phyloP scores from a whole-genome alignment of 2,113 vertebrate species.

The Pogonocichla stellata region DNA sequence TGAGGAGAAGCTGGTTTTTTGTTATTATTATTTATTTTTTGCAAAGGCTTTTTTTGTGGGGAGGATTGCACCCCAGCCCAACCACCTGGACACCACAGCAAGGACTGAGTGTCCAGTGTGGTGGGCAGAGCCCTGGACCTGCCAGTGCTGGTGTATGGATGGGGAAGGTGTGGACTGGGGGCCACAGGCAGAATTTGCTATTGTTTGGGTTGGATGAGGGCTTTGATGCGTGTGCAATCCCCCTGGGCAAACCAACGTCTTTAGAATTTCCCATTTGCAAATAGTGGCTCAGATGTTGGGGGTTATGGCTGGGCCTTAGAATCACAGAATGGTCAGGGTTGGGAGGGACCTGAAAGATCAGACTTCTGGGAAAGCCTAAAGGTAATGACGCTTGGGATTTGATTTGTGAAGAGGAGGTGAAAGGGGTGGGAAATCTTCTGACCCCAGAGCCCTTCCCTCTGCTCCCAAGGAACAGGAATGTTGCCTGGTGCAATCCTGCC shows the following conservation, averaged over 20 bases:
- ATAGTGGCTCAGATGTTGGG: rapidly evolving
- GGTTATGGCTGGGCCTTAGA: neutral
- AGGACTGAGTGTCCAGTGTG: neutral
- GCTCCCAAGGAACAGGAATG: rapidly evolving
- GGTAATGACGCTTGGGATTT: neutral
- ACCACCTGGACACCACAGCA: neutral
- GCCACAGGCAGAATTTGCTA: neutral
- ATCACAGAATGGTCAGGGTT: neutral
- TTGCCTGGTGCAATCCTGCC: neutral
- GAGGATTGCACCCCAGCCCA: neutral
- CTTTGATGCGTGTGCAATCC: rapidly evolving
- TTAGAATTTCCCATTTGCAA: neutral
- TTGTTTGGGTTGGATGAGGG: rapidly evolving
- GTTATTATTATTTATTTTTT: neutral
- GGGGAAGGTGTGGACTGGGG: neutral
- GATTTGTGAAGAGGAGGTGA: rapidly evolving
- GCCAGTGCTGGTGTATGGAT: neutral
- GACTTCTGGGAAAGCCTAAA: neutral
- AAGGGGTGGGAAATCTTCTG: neutral
- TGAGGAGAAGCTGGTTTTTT: neutral
- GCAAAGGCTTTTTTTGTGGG: neutral
- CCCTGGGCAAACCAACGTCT: rapidly evolving
- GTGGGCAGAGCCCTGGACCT: neutral
- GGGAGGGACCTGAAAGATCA: neutral
- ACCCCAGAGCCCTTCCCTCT: rapidly evolving